Percentiles rank a stretch among this genome's conserved stretches.
Conservation (phyloP, 1,140 invertebrate species). For the Drosophila tsacasi region DNA sequence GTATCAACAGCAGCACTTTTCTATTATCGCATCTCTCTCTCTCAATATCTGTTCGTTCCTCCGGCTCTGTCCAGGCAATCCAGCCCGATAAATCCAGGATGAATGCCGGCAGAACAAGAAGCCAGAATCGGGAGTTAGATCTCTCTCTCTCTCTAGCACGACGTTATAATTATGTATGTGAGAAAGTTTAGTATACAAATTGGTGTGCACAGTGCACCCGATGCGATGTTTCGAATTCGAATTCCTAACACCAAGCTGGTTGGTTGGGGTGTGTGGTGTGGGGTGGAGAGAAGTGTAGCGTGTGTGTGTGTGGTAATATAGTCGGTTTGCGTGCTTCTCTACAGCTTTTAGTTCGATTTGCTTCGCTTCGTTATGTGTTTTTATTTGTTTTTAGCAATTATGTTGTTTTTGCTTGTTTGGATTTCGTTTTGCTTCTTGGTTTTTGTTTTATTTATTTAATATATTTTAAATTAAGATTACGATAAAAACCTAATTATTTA, state of each 20-base stretch:
- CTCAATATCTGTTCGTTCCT: slow-evolving; percentile 10
- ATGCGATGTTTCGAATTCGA: slow-evolving; percentile 35
- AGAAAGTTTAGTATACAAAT: slow-evolving; percentile 73
- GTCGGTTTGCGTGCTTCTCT: slow-evolving; percentile 69
- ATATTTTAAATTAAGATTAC: slow-evolving; percentile 77
- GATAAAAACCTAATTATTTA: slow-evolving; percentile 79
- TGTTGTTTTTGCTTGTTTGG: slow-evolving; percentile 29
- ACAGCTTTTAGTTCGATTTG: slow-evolving; percentile 64
- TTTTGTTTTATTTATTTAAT: slow-evolving; percentile 68
- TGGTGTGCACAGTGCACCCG: slow-evolving; percentile 47
- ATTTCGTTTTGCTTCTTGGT: slow-evolving; percentile 28
- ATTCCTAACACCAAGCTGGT: slow-evolving; percentile 35
- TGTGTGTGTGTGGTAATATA: slow-evolving; percentile 27
- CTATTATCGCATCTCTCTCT: slow-evolving; percentile 22
- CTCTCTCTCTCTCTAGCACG: slow-evolving; percentile 39
- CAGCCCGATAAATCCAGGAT: slow-evolving; percentile 5
- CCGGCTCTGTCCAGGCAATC: slow-evolving; percentile 15
- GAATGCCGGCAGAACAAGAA: slow-evolving; percentile 8
- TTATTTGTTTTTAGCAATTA: slow-evolving; percentile 40
- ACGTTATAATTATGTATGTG: slow-evolving; percentile 52
- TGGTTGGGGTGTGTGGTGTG: slow-evolving; percentile 27
- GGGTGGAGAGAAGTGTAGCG: background rate
- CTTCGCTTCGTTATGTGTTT: slow-evolving; percentile 47
- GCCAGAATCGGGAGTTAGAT: slow-evolving; percentile 32
- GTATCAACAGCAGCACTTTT: slow-evolving; percentile 69